A percentile compares a stretch with the other conserved stretches of the same genome.
Conservation (phyloP, 2,888 invertebrate genomes). For the Lamproptera curius region DNA sequence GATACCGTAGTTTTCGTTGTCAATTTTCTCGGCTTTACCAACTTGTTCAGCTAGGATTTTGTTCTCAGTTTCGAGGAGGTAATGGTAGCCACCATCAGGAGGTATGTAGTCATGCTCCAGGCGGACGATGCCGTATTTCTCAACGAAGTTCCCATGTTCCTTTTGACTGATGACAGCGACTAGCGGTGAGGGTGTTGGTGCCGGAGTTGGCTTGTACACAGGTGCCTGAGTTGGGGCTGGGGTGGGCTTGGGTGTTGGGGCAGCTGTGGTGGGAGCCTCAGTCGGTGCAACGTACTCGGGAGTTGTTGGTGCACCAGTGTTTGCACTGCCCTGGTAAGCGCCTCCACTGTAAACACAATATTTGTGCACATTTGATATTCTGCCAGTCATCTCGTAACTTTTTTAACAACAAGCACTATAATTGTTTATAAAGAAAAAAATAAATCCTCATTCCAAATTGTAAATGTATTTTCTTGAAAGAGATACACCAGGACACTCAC, state of each 20-base stretch:
- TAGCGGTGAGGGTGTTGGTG: background rate
- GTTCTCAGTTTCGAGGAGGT: slow-evolving; percentile 62
- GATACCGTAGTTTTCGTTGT: slow-evolving; percentile 39
- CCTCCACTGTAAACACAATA: slow-evolving; percentile 13
- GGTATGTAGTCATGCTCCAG: slow-evolving; percentile 44
- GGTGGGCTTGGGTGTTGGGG: slow-evolving; percentile 11
- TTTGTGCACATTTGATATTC: no score
- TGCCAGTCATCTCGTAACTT: no score
- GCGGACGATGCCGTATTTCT: slow-evolving; percentile 55
- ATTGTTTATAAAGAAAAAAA: no score
- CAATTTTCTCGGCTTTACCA: slow-evolving; percentile 49
- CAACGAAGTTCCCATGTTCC: slow-evolving; percentile 2
- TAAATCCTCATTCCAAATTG: no score
- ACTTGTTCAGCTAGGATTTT: slow-evolving; percentile 60
- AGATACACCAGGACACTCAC: background rate
- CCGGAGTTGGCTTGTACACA: slow-evolving; percentile 3
- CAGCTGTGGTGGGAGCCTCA: slow-evolving; percentile 12
- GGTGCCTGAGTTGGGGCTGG: slow-evolving; percentile 15
- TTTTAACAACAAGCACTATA: no score
- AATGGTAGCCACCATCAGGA: slow-evolving; percentile 52
- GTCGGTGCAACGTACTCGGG: slow-evolving; percentile 14
- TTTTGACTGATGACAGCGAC: background rate
- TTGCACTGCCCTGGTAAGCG: slow-evolving; percentile 1
- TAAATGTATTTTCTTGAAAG: no score
- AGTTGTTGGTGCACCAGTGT: slow-evolving; percentile 8